Conservation (phyloP, 2,888 invertebrate species). For the Caradrina kadenii region DNA sequence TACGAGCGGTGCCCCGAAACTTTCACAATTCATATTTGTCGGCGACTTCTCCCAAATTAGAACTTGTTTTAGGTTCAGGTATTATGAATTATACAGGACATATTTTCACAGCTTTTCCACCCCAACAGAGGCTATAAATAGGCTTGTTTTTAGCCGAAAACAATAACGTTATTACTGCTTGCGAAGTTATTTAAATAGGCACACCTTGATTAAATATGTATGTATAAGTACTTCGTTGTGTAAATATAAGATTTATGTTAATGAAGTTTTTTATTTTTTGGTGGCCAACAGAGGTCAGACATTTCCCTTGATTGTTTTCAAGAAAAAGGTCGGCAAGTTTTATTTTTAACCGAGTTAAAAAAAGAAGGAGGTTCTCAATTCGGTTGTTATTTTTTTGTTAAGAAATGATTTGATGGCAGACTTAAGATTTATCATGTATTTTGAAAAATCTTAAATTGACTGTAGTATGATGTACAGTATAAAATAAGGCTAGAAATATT, state of each 20-base stretch:
- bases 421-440: too few species aligned
- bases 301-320: not conserved
- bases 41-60: constrained; percentile 50
- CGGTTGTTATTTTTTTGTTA: too few species aligned
- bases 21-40: constrained; percentile 57
- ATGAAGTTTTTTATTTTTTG: constrained; percentile 30
- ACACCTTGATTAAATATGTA: constrained; percentile 37
- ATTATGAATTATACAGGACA: constrained; percentile 55
- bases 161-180: constrained; percentile 42
- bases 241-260: constrained; percentile 32
- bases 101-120: constrained; percentile 39
- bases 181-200: constrained; percentile 51
- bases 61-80: constrained; percentile 50
- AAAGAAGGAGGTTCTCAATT: too few species aligned
- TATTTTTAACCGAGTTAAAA: too few species aligned
- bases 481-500: constrained; percentile 11
- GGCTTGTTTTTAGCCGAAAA: constrained; percentile 39
- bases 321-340: not conserved
- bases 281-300: not conserved
- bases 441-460: too few species aligned
- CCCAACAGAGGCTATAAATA: constrained; percentile 45
- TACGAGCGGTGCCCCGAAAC: not conserved
- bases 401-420: too few species aligned
- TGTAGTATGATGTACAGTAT: too few species aligned
- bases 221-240: not conserved